Percentiles rank a stretch among this genome's conserved stretches.
phyloP scores from a whole-genome alignment of 1,140 invertebrate species.

The Solenopsis invicta region DNA sequence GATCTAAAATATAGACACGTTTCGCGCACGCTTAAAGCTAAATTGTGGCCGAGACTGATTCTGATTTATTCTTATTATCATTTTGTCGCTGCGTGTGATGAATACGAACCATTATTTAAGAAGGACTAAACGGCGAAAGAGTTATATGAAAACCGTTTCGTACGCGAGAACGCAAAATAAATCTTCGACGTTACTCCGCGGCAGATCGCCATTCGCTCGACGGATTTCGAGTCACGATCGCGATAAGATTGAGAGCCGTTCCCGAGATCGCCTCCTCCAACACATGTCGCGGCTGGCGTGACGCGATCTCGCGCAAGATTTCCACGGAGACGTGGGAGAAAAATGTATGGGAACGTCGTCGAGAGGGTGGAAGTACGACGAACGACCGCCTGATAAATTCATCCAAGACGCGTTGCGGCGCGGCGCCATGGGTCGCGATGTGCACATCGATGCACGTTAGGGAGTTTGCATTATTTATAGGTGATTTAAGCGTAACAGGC shows the following conservation, averaged over 20 bases:
- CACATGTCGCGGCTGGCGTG: slow-evolving; percentile 42
- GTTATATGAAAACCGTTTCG: neutral
- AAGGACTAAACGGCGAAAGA: neutral
- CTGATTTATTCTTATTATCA: neutral
- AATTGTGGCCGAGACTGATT: neutral
- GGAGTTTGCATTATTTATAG: slow-evolving; percentile 30
- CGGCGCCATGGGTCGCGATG: neutral
- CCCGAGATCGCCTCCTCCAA: slow-evolving; percentile 30
- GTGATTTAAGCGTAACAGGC: slow-evolving; percentile 17
- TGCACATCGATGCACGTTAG: neutral
- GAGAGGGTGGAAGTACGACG: slow-evolving; percentile 31
- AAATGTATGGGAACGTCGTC: slow-evolving; percentile 41
- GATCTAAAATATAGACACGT: neutral
- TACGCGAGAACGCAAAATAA: slow-evolving; percentile 31
- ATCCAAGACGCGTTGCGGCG: neutral
- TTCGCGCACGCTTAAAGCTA: neutral
- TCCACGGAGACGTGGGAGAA: slow-evolving; percentile 22
- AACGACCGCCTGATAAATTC: slow-evolving; percentile 40
- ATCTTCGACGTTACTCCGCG: slow-evolving; percentile 16
- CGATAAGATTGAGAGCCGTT: slow-evolving; percentile 52
- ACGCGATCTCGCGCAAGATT: slow-evolving; percentile 32
- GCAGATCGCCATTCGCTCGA: slow-evolving; percentile 29
- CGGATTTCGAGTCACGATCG: slow-evolving; percentile 59
- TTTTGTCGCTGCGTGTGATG: neutral
- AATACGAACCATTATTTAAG: slow-evolving; percentile 7